Conservation (phyloP, 1,140 invertebrate species). For the Sweltsa coloradensis region DNA sequence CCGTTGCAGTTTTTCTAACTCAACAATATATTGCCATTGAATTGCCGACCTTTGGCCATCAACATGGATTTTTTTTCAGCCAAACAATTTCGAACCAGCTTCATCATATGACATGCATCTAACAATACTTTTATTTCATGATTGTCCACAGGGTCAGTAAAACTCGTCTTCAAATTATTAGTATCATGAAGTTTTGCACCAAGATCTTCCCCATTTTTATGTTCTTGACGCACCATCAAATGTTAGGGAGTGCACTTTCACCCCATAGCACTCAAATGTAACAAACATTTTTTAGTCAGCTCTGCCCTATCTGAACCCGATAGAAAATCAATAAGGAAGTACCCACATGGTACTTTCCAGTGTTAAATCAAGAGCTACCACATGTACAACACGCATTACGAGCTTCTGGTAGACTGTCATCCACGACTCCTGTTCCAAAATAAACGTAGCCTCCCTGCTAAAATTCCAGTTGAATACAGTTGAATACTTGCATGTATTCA, state of each 20-base stretch:
- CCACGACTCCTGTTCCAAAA: conserved; percentile 17
- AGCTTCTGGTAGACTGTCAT: conserved; percentile 12
- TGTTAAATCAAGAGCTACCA: conserved; percentile 7
- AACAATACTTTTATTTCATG: conserved; percentile 9
- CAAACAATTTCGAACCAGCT: conserved; percentile 14
- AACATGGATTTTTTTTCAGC: conserved; percentile 3
- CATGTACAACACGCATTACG: conserved; percentile 15
- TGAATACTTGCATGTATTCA: no score
- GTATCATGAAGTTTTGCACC: conserved; percentile 3
- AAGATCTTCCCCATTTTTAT: conserved; percentile 4
- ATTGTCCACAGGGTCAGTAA: conserved; percentile 9
- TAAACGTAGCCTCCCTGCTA: conserved; percentile 22
- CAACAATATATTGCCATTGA: conserved; percentile 10
- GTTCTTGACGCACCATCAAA: conserved; percentile 13
- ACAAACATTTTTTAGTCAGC: conserved; percentile 14
- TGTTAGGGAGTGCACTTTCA: conserved; percentile 1
- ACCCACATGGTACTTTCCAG: conserved; percentile 17
- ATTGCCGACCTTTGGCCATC: conserved; percentile 9
- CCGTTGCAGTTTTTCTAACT: conserved; percentile 9
- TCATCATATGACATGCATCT: conserved; percentile 16
- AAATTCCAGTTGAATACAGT: no score
- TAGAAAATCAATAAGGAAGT: conserved; percentile 14
- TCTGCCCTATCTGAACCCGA: conserved; percentile 16
- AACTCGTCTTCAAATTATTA: neutral
- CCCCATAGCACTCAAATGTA: neutral